Base-by-base conservation (phyloP, 2,888 invertebrate species). In the Tupiocoris notatus region DNA sequence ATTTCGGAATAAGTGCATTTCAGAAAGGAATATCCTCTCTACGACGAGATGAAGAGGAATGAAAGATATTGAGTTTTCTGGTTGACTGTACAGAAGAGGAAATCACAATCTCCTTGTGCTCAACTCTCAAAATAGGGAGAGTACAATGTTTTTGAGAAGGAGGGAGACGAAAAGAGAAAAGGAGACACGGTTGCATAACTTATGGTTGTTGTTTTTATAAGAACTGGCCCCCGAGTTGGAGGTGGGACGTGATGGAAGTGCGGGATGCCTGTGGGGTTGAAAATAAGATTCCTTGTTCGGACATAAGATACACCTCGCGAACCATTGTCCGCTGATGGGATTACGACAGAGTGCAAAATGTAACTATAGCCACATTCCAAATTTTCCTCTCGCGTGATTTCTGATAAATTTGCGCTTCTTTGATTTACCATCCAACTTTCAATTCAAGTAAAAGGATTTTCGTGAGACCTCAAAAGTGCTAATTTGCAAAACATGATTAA, bases 141-240 rank as follows among this genome's bases (percentile, higher is more conserved):
- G 39, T 39, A 39, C 39, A 39, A 39, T 39, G 39, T 39, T 39
- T 39, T 39, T 39, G 59, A 59, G 20, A 20, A n/a, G 16, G 59
- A 59, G 20, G 59, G 59, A n/a, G n/a, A 17, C 20, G 6, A n/a
- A 20, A 59, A 59, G 59, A 59, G 20, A 20, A 3, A 20, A 3
- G 20, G 59, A 20, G 59, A 17, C 59, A 18, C 39, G 62, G 63
- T 77, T 65, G 77, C 75, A 73, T 78, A 78, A 78, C 76, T 78
- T 78, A 78, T 78, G 78, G 76, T 66, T 76, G 76, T 78, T 78
- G 78, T 78, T 78, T 78, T 78, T 78, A 76, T 64, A 59, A 70
- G 75, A 39, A 16, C 39, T 63, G 20, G 23, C 73, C 63, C 16
- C 20, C 59, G 16, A 64, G 64, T 20, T 22, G 18, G 20, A 64